A percentile compares a stretch with the other conserved stretches of the same genome.
Evolutionary conservation across 1,140 invertebrate genomes (phyloP).

Genomic region (Drosophila persimilis): DNA sequence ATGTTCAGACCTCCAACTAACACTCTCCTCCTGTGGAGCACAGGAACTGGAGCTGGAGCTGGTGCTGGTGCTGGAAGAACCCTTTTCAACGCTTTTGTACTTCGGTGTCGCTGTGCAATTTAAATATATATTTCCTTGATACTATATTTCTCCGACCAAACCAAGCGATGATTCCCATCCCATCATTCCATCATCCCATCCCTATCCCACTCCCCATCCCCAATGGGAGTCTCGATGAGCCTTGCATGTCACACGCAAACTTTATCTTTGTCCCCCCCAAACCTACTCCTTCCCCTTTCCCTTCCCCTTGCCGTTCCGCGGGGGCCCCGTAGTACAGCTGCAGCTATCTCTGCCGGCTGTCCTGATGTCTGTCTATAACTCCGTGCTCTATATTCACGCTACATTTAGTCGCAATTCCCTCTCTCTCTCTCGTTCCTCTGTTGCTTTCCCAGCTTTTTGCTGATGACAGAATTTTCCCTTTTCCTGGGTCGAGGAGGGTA

Average conservation of each 20-base stretch:
- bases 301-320: too few species aligned
- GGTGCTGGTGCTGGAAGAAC: constrained; percentile 14
- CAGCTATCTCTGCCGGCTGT: constrained; percentile 11
- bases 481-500: not conserved
- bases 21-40: not conserved
- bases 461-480: constrained; percentile 33
- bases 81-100: constrained; percentile 18
- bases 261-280: constrained; percentile 1
- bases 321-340: not conserved
- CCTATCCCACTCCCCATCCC: constrained; percentile 1
- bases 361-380: constrained; percentile 27
- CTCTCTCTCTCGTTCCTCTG: constrained; percentile 2
- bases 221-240: not conserved
- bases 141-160: constrained; percentile 31
- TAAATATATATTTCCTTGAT: constrained; percentile 52
- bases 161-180: constrained; percentile 1
- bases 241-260: constrained; percentile 74
- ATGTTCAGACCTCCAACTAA: constrained; percentile 19
- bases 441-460: constrained; percentile 28
- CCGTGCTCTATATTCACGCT: constrained; percentile 65
- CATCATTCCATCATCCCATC: not conserved
- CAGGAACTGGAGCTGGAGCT: constrained; percentile 12
- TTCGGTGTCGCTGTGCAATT: constrained; percentile 51
- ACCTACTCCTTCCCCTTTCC: too few species aligned
- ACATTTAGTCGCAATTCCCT: constrained; percentile 52